Evolutionary conservation across 2,888 invertebrate genomes (phyloP), one percentile per base, ranked within the genome.

Genomic region (Pristionchus maxplancki): DNA sequence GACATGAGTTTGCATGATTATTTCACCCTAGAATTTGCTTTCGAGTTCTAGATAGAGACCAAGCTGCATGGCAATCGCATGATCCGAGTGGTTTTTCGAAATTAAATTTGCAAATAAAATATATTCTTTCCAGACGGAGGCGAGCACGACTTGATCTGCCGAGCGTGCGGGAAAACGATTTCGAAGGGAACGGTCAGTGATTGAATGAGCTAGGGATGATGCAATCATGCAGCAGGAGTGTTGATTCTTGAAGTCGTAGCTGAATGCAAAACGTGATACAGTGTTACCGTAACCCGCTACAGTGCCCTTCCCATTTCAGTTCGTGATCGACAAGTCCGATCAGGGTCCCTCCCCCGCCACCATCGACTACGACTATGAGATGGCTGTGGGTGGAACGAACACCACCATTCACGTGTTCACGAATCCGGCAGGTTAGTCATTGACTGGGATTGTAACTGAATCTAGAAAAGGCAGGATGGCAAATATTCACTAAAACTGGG

Each of bases 101-200:
- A n/a, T n/a, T n/a, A n/a, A n/a, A n/a, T n/a, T n/a, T n/a, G n/a
- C n/a, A n/a, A n/a, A n/a, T n/a, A n/a, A n/a, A n/a, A n/a, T n/a
- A n/a, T n/a, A n/a, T n/a, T n/a, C n/a, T n/a, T n/a, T 71, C 17
- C 37, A 71, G 71, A 15, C 11, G 71, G 37, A 24, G 78, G 78
- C 28, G 78, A 78, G 15, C 78, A 78, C 48, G 78, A 78, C n/a
- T n/a, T 78, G n/a, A 78, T 78, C 78, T 78, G 78, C 44, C 40
- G 78, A 24, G 28, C 78, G 13, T 78, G 78, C 44, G 78, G 78
- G 9, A 40, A 28, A 48, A 78, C 48, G n/a, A 78, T 78, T 11
- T 48, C 78, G 0, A 11, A 78, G 44, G 78, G 44, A n/a, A 78
- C 78, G 44, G 78, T 78, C 11, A 48, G 78, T 24, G 15, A 31